Conservation (phyloP, 92 coral and sea anemone genomes). For the Porites cylindrica region DNA sequence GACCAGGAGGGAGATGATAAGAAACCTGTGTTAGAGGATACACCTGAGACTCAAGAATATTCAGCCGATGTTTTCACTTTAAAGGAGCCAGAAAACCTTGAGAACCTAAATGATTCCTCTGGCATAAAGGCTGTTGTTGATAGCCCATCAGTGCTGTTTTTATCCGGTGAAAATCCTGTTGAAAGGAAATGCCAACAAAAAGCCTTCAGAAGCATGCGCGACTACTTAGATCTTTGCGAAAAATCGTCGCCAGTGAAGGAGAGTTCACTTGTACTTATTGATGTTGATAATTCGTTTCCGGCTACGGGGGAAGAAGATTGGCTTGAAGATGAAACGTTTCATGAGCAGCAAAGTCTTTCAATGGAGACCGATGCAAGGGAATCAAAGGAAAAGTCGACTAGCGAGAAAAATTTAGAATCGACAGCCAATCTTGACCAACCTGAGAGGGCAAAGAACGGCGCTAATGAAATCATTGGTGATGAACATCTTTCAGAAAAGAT, state of each 20-base stretch:
- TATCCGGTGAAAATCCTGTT: neutral
- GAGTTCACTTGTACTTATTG: neutral
- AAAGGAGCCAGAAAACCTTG: neutral
- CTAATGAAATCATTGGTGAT: neutral
- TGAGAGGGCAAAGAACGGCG: neutral
- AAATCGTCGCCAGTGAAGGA: neutral
- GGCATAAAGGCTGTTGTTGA: neutral
- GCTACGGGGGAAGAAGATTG: no score
- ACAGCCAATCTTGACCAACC: no score
- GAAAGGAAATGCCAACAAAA: neutral
- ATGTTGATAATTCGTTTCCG: neutral
- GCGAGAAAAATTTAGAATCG: neutral
- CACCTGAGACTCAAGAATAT: neutral
- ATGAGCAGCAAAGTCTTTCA: neutral
- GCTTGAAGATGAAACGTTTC: neutral
- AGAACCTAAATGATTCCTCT: neutral
- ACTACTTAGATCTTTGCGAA: neutral
- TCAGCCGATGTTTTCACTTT: neutral
- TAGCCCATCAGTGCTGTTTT: neutral
- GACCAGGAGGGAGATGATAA: neutral
- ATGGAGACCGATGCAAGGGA: neutral
- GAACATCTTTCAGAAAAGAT: neutral
- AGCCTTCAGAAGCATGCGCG: neutral
- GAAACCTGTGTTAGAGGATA: neutral
- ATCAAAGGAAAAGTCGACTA: no score